phyloP scores from a whole-genome alignment of 2,888 invertebrate species.

The Tetragnatha montana region DNA sequence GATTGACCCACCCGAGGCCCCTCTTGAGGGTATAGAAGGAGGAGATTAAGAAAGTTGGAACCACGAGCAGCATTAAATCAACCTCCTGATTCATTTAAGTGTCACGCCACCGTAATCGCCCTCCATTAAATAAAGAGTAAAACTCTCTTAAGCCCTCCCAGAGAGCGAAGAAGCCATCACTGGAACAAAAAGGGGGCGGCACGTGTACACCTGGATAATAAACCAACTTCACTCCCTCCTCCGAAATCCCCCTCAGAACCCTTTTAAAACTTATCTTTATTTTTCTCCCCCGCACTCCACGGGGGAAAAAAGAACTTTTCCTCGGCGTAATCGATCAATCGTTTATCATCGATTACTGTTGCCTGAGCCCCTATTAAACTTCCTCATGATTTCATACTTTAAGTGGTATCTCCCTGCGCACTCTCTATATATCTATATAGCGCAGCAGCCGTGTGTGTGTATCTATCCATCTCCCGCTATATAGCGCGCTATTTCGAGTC shows the following conservation, averaged over 20 bases:
- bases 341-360: conserved; percentile 70
- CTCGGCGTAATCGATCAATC: conserved; percentile 60
- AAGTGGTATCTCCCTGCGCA: conserved; percentile 63
- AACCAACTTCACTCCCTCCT: conserved; percentile 67
- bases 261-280: conserved; percentile 62
- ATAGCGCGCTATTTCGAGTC: conserved; percentile 40
- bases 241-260: conserved; percentile 61
- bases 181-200: conserved; percentile 43
- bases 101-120: conserved; percentile 64
- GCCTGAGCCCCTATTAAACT: conserved; percentile 69
- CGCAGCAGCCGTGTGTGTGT: conserved; percentile 28
- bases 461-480: conserved; percentile 20
- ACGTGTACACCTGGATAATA: conserved; percentile 56
- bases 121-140: conserved; percentile 58
- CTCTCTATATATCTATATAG: conserved; percentile 49
- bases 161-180: conserved; percentile 32
- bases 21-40: too few relatives aligned
- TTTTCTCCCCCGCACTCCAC: conserved; percentile 1
- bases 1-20: too few relatives aligned
- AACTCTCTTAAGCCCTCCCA: conserved; percentile 10
- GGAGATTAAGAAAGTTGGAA: too few relatives aligned
- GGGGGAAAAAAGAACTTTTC: conserved; percentile 30
- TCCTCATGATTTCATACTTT: conserved; percentile 71
- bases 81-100: conserved; percentile 62
- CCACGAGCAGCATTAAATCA: neutral